Evolutionary conservation across 2,797 vertebrate genomes (phyloP).

Genomic region (Lutjanus campechanus): DNA sequence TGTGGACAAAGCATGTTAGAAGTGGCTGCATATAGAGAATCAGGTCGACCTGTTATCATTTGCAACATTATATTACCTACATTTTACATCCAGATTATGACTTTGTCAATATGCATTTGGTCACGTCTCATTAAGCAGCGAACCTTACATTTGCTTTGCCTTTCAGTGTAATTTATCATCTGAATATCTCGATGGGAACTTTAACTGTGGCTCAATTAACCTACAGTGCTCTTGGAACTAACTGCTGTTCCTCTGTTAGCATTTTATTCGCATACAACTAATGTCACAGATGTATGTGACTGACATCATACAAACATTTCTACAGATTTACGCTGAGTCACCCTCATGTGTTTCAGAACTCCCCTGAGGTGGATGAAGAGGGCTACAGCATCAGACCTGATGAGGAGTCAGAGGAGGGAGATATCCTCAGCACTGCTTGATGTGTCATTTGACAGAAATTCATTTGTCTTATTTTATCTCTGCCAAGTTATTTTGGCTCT

Average conservation of each 20-base stretch:
- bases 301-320: not conserved
- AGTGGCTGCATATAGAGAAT: not conserved
- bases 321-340: slow-evolving; percentile 21
- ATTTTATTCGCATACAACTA: not conserved
- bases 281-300: not conserved
- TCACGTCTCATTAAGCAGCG: slow-evolving; percentile 15
- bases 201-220: not conserved
- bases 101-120: slow-evolving; percentile 15
- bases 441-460: slow-evolving; percentile 2
- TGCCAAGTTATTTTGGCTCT: not conserved
- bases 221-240: not conserved
- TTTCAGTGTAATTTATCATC: not conserved
- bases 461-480: not conserved
- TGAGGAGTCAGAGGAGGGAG: slow-evolving; percentile 85
- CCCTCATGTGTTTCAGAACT: slow-evolving; percentile 87
- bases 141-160: not conserved
- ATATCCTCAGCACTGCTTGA: slow-evolving; percentile 82
- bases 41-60: not conserved
- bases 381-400: slow-evolving; percentile 98
- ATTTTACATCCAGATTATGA: slow-evolving; percentile 7
- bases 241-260: not conserved
- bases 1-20: slow-evolving; percentile 1
- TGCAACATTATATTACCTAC: not conserved
- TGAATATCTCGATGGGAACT: not conserved
- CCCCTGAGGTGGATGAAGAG: slow-evolving; percentile 96